Conservation (phyloP, 2,797 vertebrate species). For the Podargus strigoides region DNA sequence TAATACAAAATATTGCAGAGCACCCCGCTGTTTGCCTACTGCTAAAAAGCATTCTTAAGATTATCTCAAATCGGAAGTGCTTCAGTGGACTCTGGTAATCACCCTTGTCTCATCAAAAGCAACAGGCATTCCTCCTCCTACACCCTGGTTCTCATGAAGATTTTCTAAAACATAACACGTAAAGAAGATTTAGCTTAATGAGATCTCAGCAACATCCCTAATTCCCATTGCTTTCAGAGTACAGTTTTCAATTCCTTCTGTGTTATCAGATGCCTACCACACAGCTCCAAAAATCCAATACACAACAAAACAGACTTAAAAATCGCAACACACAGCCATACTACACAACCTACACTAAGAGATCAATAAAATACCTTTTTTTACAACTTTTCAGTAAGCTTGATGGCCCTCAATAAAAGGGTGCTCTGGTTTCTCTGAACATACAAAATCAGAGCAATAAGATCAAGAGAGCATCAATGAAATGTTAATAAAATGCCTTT, state of each 20-base stretch:
- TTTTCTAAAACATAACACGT: neutral
- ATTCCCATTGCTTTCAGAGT: neutral
- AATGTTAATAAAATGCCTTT: neutral
- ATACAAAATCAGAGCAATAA: neutral
- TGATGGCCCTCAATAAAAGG: neutral
- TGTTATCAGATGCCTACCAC: neutral
- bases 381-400: neutral
- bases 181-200: conserved; percentile 12
- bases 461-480: neutral
- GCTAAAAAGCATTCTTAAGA: conserved; percentile 2
- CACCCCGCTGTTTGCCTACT: neutral
- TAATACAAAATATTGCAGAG: neutral
- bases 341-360: neutral
- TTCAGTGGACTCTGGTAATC: neutral
- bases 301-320: neutral
- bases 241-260: neutral
- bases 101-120: conserved; percentile 11
- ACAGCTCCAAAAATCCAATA: neutral
- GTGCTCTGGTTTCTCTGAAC: neutral
- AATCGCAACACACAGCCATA: neutral
- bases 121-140: neutral
- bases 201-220: neutral
- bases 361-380: neutral
- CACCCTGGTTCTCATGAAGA: neutral
- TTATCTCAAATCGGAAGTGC: neutral